These are phyloP conservation scores for Drosophila santomea DNA, from an alignment of 1,140 invertebrate species.

Conservation along the genomic window DNA sequence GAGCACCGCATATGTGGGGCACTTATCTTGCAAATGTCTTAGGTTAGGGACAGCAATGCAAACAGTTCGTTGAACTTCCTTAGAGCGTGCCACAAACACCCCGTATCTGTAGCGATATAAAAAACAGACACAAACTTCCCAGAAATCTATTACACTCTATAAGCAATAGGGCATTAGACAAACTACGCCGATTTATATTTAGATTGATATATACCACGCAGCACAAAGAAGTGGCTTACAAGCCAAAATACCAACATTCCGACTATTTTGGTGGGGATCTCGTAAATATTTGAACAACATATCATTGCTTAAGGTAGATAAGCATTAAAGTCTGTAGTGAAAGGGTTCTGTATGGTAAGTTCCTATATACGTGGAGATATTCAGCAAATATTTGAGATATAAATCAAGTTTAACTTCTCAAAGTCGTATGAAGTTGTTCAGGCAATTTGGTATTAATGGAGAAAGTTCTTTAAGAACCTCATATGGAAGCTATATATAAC, in stretches of 20 bases:
- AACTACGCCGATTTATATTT: conserved; percentile 32
- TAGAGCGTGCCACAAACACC: conserved; percentile 65
- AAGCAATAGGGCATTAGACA: conserved; percentile 49
- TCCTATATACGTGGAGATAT: neutral
- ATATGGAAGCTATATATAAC: too few relatives aligned
- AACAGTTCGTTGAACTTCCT: conserved; percentile 77
- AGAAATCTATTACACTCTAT: conserved; percentile 33
- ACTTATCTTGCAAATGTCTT: conserved; percentile 69
- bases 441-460: neutral
- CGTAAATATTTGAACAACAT: conserved; percentile 19
- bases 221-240: conserved; percentile 13
- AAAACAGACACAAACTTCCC: conserved; percentile 51
- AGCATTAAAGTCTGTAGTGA: neutral
- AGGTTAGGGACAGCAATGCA: conserved; percentile 57
- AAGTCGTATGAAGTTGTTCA: neutral
- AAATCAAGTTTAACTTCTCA: neutral
- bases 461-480: neutral
- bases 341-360: neutral
- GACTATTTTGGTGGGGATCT: neutral
- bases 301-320: neutral
- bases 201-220: conserved; percentile 12
- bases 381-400: neutral
- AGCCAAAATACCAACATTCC: conserved; percentile 5
- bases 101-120: conserved; percentile 26
- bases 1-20: conserved; percentile 61